Evolutionary conservation across 1,140 invertebrate species (phyloP), one percentile per base, ranked within the genome.

Genomic region (Gonatopus flavifemur): DNA sequence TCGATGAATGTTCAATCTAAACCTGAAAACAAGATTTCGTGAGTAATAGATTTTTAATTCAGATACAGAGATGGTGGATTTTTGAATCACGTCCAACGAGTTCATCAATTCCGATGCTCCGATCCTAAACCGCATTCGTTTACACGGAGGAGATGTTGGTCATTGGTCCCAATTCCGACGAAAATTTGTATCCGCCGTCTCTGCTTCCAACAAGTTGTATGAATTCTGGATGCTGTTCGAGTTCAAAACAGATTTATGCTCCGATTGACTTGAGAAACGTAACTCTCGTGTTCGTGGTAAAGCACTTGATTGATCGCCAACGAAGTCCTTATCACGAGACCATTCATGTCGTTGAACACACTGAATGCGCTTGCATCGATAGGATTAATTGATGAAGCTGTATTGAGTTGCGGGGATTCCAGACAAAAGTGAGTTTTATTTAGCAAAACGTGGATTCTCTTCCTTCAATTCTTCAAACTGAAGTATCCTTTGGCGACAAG

Each of bases 181-280:
- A 76, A 38, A 53, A 69, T 37, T 76, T 77, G 49, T 70, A 74
- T 57, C 77, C 77, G 0, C 19, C 61, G 0, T 69, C 69, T 13
- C 78, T 76, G 7, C 76, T 79, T 9, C 55, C 78, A 4, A 54
- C 67, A 15, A 66, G 75, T 15, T 78, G 76, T 40, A 45, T 46
- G 4, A 58, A 63, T n/a, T 64, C 76, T 0, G 77, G 76, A 20
- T 75, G 76, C 20, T 78, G 77, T 42, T 53, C 62, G 19, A 47
- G 68, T 19, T 20, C 57, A 4, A 64, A 55, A 13, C 61, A 74
- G 49, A 56, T 70, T 7, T 79, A 76, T 32, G 64, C 64, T 0
- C 71, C 75, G 2, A 38, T 55, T n/a, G 62, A 74, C 45, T 58
- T 62, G 1, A 61, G 63, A 32, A 74, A 74, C 7, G 62, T 77